Base-by-base conservation (phyloP, 2,797 vertebrate genomes). In the Amphiprion clarkii region DNA sequence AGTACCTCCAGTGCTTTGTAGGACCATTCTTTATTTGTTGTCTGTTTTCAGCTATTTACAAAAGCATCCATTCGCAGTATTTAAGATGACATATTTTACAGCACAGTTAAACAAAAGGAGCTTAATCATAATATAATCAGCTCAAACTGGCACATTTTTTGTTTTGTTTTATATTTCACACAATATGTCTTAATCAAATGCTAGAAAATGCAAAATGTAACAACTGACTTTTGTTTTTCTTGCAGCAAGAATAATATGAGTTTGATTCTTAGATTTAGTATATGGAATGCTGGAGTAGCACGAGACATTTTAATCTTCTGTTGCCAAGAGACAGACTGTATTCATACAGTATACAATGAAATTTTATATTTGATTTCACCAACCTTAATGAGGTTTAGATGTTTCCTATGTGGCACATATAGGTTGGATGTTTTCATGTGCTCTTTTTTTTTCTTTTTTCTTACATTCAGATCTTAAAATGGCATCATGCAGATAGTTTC, bases 261-360 rank as follows among this genome's bases (percentile, higher is more conserved):
- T 25, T 10, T 21, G 52, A 49, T 49, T 33, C 8, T 48, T 29
- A 66, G 46, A 76, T 74, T 53, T 64, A 53, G 14, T 0, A 46
- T 67, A 48, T 66, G n/a, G 48, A 49, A 10, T 49, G 48, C 8
- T 49, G 5, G 27, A 51, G 46, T 58, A 61, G 60, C 83, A 69
- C 54, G 19, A 52, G 36, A 51, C 49, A 64, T 79, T 61, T 68
- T 85, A 83, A 76, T 85, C 75, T 42, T 57, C 31, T 63, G n/a
- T 74, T 81, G 46, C 69, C 61, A 67, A 13, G 23, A 73, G 39
- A 46, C 72, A 60, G 65, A 57, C 36, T 54, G 19, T 63, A n/a
- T 79, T 83, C 46, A 56, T 60, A 42, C 19, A 39, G 27, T 71
- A 52, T 65, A 46, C 66, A 27, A 79, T 78, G 57, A 21, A 13